These are phyloP conservation scores for Acrocera orbiculus DNA, from an alignment of 2,888 invertebrate species.

Conservation along the genomic window DNA sequence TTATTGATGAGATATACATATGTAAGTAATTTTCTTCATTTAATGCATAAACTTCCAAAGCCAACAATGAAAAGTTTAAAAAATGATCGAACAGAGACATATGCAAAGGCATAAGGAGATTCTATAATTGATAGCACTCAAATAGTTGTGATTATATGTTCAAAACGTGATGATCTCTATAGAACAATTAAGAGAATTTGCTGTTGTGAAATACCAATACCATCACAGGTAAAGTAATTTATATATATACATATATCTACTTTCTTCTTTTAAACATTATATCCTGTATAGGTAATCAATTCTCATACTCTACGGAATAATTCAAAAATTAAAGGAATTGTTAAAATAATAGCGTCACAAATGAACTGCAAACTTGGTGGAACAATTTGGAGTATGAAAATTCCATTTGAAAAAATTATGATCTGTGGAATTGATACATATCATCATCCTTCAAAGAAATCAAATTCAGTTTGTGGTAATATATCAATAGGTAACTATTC, in stretches of 20 bases:
- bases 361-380: slow-evolving; percentile 93
- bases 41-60: too few relatives aligned
- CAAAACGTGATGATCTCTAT: slow-evolving; percentile 78
- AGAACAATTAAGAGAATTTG: slow-evolving; percentile 74
- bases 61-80: too few relatives aligned
- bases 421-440: slow-evolving; percentile 79
- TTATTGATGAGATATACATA: too few relatives aligned
- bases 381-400: slow-evolving; percentile 67
- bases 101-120: too few relatives aligned
- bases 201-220: slow-evolving; percentile 61
- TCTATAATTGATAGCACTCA: too few relatives aligned
- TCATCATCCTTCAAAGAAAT: slow-evolving; percentile 48
- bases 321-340: slow-evolving; percentile 53
- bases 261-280: too few relatives aligned
- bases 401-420: slow-evolving; percentile 67
- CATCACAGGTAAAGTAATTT: slow-evolving; percentile 67
- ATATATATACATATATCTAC: too few relatives aligned
- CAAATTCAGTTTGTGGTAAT: slow-evolving; percentile 45
- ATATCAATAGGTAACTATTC: too few relatives aligned
- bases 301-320: slow-evolving; percentile 51
- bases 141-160: too few relatives aligned
- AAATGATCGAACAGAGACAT: too few relatives aligned
- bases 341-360: slow-evolving; percentile 79
- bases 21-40: too few relatives aligned
- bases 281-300: slow-evolving; percentile 60